These are phyloP conservation scores for Ptilodon capucinus DNA, from an alignment of 2,888 invertebrate species.

Conservation along the genomic window DNA sequence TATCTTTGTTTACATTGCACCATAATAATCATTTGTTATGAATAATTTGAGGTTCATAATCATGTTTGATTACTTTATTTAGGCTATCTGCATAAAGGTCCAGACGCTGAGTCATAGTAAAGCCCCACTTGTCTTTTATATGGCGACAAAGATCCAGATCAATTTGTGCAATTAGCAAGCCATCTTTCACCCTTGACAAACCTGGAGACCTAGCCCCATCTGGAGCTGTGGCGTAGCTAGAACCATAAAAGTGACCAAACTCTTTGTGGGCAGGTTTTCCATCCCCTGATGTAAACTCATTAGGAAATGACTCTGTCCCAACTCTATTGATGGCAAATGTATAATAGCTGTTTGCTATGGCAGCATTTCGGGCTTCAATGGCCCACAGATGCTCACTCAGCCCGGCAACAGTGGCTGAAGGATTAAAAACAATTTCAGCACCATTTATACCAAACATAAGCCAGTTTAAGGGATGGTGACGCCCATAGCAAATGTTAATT, in stretches of 20 bases:
- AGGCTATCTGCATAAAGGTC: slow-evolving; percentile 94
- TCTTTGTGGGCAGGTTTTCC: slow-evolving; percentile 92
- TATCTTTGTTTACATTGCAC: not conserved
- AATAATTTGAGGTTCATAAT: slow-evolving; percentile 62
- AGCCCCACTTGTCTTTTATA: slow-evolving; percentile 97
- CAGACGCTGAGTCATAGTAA: slow-evolving; percentile 97
- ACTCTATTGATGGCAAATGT: slow-evolving; percentile 97
- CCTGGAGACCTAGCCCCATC: slow-evolving; percentile 96
- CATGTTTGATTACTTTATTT: slow-evolving; percentile 52
- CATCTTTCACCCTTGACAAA: slow-evolving; percentile 90
- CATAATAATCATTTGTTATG: not conserved
- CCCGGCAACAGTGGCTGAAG: slow-evolving; percentile 94
- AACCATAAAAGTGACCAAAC: slow-evolving; percentile 99
- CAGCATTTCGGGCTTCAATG: slow-evolving; percentile 97
- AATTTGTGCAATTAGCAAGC: slow-evolving; percentile 93
- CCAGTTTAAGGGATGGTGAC: slow-evolving; percentile 99
- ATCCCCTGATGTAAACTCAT: slow-evolving; percentile 77
- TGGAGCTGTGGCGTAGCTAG: slow-evolving; percentile 96
- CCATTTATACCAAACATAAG: slow-evolving; percentile 98
- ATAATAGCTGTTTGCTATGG: slow-evolving; percentile 97
- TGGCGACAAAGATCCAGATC: slow-evolving; percentile 98
- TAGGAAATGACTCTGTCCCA: slow-evolving; percentile 92
- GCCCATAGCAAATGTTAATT: slow-evolving; percentile 98
- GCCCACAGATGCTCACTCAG: slow-evolving; percentile 97
- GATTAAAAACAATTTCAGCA: slow-evolving; percentile 99